Base-by-base conservation (phyloP, 2,797 vertebrate species). In the Distichodus sexfasciatus region DNA sequence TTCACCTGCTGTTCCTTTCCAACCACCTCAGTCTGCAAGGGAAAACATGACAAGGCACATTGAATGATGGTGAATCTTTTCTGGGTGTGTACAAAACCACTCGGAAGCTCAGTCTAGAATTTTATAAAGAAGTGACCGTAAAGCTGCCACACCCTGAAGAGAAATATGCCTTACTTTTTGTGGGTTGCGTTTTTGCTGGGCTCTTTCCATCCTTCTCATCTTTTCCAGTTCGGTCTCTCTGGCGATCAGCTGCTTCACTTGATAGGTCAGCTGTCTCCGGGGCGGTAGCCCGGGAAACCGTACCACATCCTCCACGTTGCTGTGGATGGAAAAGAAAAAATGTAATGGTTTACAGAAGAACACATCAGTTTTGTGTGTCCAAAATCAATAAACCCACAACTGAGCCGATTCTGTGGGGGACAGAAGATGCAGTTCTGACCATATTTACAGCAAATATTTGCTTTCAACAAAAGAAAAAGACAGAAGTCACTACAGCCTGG, bases 231-330 rank as follows among this genome's bases (percentile, higher is more conserved):
- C 94, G 0, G 97, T 93, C 87, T 98, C 96, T 33, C 92, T 88
- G 69, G 94, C 92, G 0, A 99, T 94, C 62, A 96, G 95, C 82
- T 98, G 96, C 84, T 96, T 98, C 83, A 94, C 92, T 86, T 98
- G 96, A 84, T 98, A 98, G 1, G 92, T 95, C 72, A 99, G 87
- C 78, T 93, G 94, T 36, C 94, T 91, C 15, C 90, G 94, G 0
- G 88, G 83, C 0, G 95, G 95, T 36, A 98, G 86, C 1, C 91
- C 90, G 0, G 93, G 90, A 76, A 96, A 98, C 31, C 87, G 87
- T 64, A 93, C 95, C 17, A 94, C 88, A 0, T 93, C 94, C 54
- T 99, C 96, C 55, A 98, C 78, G 0, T 95, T 92, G 41, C 96
- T 98, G 19, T 38, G 40, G 19, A 69, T 31, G 72, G 6, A 67